These are phyloP conservation scores for Osmerus eperlanus DNA, from an alignment of 2,113 vertebrate species.

Conservation along the genomic window DNA sequence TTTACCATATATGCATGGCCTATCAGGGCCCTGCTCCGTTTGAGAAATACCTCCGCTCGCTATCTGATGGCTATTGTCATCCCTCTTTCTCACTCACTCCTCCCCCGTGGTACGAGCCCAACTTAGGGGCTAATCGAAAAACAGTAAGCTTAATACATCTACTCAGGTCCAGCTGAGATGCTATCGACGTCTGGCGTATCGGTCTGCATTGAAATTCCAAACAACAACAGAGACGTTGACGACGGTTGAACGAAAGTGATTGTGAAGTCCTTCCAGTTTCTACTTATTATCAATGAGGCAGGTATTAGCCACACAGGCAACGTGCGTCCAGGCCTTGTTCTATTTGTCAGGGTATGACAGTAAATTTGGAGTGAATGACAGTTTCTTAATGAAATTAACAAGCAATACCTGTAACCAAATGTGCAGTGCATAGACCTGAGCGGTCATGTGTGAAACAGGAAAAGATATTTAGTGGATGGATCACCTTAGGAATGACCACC, in stretches of 20 bases:
- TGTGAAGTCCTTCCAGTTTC: not conserved
- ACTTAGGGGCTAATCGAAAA: slow-evolving; percentile 17
- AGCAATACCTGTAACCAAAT: slow-evolving; percentile 20
- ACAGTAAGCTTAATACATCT: slow-evolving; percentile 25
- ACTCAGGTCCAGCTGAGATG: slow-evolving; percentile 19
- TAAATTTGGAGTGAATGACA: not conserved
- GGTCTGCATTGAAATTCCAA: slow-evolving; percentile 20
- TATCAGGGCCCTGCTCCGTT: slow-evolving; percentile 62
- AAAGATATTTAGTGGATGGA: slow-evolving; percentile 26
- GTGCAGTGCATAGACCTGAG: slow-evolving; percentile 13
- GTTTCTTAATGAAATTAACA: slow-evolving; percentile 27
- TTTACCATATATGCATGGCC: slow-evolving; percentile 73
- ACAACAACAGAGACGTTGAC: slow-evolving; percentile 16
- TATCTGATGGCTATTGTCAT: slow-evolving; percentile 65
- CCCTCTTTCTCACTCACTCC: slow-evolving; percentile 21
- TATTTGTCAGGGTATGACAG: not conserved
- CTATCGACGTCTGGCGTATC: slow-evolving; percentile 29
- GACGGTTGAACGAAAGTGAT: not conserved
- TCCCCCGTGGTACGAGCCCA: slow-evolving; percentile 23
- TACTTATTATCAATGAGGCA: not conserved
- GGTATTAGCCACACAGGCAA: not conserved
- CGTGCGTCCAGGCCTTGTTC: not conserved
- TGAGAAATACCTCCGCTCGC: slow-evolving; percentile 70
- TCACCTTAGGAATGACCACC: slow-evolving; percentile 49
- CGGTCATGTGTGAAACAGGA: slow-evolving; percentile 8